These are phyloP conservation scores for Microctenopoma steveboyesi DNA, from an alignment of 2,797 vertebrate species.

Conservation along the genomic window DNA sequence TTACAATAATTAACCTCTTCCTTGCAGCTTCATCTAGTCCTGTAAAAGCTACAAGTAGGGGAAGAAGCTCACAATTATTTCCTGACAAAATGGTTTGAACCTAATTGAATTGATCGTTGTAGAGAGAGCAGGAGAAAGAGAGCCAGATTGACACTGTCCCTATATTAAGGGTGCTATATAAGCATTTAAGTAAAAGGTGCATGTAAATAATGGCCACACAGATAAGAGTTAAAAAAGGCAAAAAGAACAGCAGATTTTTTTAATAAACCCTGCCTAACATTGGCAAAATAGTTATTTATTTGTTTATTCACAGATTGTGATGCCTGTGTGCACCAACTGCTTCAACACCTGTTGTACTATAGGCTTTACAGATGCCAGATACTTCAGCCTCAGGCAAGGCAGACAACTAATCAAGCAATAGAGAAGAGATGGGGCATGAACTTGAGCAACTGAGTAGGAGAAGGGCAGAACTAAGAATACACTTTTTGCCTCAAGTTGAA, in stretches of 20 bases:
- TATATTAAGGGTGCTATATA: neutral
- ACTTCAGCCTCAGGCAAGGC: slow-evolving; percentile 29
- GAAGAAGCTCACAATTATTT: neutral
- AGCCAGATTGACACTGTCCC: neutral
- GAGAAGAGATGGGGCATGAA: slow-evolving; percentile 21
- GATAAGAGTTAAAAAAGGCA: neutral
- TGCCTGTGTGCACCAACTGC: slow-evolving; percentile 17
- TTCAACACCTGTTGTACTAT: slow-evolving; percentile 32
- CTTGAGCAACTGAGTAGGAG: slow-evolving; percentile 20
- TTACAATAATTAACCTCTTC: too few relatives aligned
- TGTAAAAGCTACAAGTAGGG: neutral
- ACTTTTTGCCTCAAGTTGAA: slow-evolving; percentile 24
- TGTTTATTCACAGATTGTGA: slow-evolving; percentile 19
- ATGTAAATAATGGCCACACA: neutral
- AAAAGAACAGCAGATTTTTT: neutral
- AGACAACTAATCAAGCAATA: slow-evolving; percentile 45
- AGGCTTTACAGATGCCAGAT: slow-evolving; percentile 22
- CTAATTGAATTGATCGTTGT: neutral
- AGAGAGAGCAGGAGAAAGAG: neutral
- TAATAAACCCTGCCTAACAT: slow-evolving; percentile 1
- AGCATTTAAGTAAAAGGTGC: neutral
- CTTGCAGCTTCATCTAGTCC: too few relatives aligned
- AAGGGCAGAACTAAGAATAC: slow-evolving; percentile 28
- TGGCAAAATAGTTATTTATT: slow-evolving; percentile 9
- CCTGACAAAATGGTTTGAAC: neutral